Evolutionary conservation across 2,113 vertebrate genomes (phyloP).

Genomic region (Nibea coibor): DNA sequence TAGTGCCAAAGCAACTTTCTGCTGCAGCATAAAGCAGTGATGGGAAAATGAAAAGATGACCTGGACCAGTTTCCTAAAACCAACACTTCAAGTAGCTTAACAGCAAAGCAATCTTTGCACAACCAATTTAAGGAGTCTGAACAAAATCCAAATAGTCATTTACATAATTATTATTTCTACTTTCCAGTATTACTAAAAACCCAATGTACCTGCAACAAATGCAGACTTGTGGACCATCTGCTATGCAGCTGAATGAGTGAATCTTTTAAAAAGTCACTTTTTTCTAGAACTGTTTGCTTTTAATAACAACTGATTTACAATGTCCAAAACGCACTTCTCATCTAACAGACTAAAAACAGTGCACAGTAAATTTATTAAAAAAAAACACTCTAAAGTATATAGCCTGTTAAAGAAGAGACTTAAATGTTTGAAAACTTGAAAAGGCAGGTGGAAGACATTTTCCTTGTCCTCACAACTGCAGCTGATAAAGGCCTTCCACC

Average conservation of each 20-base stretch:
- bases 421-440: conserved; percentile 18
- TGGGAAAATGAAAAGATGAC: conserved; percentile 30
- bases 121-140: background rate
- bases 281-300: background rate
- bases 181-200: background rate
- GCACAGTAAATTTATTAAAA: background rate
- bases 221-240: conserved; percentile 22
- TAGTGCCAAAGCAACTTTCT: conserved; percentile 24
- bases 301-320: background rate
- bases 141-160: background rate
- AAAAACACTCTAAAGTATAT: conserved; percentile 1
- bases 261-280: background rate
- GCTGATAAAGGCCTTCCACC: conserved; percentile 59
- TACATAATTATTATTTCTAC: background rate
- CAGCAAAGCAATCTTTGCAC: background rate
- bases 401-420: conserved; percentile 10
- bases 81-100: background rate
- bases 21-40: conserved; percentile 4
- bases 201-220: background rate
- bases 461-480: conserved; percentile 19
- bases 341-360: too few species aligned
- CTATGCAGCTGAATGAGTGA: background rate
- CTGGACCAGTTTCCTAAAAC: background rate
- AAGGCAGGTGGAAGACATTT: conserved; percentile 57
- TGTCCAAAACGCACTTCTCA: background rate